Evolutionary conservation across 2,113 vertebrate genomes (phyloP), one percentile per base, ranked within the genome.

Genomic region (Thunnus maccoyii): DNA sequence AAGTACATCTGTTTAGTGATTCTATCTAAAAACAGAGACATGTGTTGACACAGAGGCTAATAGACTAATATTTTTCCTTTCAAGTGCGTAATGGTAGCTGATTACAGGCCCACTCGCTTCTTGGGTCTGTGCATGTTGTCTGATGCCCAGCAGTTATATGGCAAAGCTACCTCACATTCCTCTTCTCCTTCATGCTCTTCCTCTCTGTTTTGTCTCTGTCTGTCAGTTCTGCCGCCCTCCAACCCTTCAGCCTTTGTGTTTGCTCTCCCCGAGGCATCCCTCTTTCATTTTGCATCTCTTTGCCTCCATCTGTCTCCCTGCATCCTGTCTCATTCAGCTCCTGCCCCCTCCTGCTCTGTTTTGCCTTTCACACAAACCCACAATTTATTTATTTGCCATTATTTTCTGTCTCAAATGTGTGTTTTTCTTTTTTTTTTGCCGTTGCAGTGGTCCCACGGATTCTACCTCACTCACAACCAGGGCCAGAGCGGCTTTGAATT

Each of bases 391-490:
- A 63, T 55, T 27, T 3, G 0, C 75, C 2, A 17, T 64, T 48
- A 17, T 51, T 73, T 56, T 30, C 50, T 18, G n/a, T 72, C n/a
- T 83, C 32, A 63, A 48, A 62, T 4, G 1, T 20, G 48, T 70
- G 10, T 67, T 66, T 71, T 46, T 22, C 22, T 22, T 22, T 67
- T 47, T 75, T 44, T 61, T 41, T 58, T 9, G 51, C 20, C 83
- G 83, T 86, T 87, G 60, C 95, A 99, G 98, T 99, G 98, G 98
- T 98, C 97, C 81, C 96, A 99, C 0, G 98, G 97, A 91, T 99
- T 99, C 96, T 99, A 98, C 95, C 98, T 99, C 95, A 98, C 97
- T 66, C 97, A 99, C 78, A 96, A 94, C 81, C 97, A 99, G 94
- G 98, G 98, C 80, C 97, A 99, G 92, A 99, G 92, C 52, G 98